A percentile compares a stretch with the other conserved stretches of the same genome.
Evolutionary conservation across 1,140 invertebrate genomes (phyloP).

Genomic region (Acyrthosiphon pisum): DNA sequence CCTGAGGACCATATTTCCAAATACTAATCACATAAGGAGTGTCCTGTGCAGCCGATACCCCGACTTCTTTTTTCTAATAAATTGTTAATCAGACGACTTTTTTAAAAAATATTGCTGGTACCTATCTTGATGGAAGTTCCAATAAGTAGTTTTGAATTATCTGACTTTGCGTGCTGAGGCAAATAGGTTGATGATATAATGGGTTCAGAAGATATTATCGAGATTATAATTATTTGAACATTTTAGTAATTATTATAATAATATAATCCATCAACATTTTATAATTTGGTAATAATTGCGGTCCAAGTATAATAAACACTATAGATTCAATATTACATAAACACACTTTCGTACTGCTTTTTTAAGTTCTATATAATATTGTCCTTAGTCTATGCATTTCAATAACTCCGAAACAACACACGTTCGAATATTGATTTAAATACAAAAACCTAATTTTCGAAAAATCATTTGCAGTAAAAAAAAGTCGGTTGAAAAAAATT

Average conservation of each 20-base stretch:
- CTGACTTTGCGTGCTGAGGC: not conserved
- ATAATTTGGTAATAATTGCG: not conserved
- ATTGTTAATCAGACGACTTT: not conserved
- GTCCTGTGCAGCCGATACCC: not conserved
- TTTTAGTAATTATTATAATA: not conserved
- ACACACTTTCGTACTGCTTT: not conserved
- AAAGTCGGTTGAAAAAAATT: not conserved
- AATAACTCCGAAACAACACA: not conserved
- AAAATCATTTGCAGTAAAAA: not conserved
- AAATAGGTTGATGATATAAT: not conserved
- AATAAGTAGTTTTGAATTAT: not conserved
- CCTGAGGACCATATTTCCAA: not conserved
- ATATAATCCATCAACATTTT: not conserved
- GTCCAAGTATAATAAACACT: not conserved
- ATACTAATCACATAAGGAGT: not conserved
- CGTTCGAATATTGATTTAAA: not conserved
- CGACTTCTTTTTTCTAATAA: not conserved
- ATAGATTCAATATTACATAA: not conserved
- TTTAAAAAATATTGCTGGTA: not conserved
- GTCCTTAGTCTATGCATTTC: not conserved
- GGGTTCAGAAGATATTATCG: accelerated
- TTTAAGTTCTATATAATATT: not conserved
- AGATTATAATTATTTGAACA: not conserved
- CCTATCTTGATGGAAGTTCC: not conserved
- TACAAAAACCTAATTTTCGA: not conserved